Base-by-base conservation (phyloP, 2,888 invertebrate genomes). In the Oxyteleia sp. region DNA sequence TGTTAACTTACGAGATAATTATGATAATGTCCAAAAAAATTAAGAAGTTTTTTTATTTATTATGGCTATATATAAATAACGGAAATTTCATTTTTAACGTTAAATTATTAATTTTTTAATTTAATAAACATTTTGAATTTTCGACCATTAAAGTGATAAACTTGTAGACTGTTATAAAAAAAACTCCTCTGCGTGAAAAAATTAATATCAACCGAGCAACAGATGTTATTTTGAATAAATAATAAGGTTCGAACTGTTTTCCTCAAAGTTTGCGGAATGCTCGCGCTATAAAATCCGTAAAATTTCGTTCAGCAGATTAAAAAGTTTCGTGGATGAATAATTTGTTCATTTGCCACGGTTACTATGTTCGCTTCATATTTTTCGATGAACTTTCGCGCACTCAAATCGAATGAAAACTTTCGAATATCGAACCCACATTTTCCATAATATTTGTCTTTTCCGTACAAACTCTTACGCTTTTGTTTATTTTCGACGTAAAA, bases 271-370 rank as follows among this genome's bases (percentile, higher is more conserved):
- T 4, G 55, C 5, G 10, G n/a, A 23, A 49, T 26, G n/a, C 29
- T 32, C 10, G 55, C 20, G 18, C 16, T 7, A 20, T 57, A 32
- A 47, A 63, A 47, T 32, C 26, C 29, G 63, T 63, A 15, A 63
- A 63, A 63, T 45, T 63, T 29, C 11, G 38, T 61, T 45, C 43
- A 8, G 23, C 26, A 16, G 49, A 61, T 61, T 61, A 47, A 51
- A 72, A 72, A 72, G 61, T 61, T 63, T 41, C 15, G 23, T 47
- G 41, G 61, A 51, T 51, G 72, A 61, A 72, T 61, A 72, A 61
- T 41, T 47, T 38, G 59, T 26, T 51, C 72, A 61, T 61, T 72
- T 23, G 15, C 49, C 51, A 15, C 35, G 26, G 11, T 59, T 18
- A 10, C 26, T 26, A 10, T 35, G 26, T 23, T 61, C 43, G 2